Evolutionary conservation across 2,113 vertebrate species (phyloP), one percentile per base, ranked within the genome.

Genomic region (Ceratotherium simum): DNA sequence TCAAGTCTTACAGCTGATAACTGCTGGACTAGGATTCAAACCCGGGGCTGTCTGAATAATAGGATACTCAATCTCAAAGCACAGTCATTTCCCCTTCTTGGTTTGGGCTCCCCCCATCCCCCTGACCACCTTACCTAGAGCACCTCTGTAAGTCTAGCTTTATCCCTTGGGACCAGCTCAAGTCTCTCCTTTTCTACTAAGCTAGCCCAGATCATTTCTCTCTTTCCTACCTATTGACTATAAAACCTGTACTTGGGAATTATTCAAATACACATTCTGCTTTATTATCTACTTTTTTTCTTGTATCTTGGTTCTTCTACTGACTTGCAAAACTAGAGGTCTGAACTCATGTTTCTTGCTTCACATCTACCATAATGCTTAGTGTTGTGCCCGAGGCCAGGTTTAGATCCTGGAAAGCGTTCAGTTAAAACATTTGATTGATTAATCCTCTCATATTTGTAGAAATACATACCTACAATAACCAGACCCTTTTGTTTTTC

Each of bases 401-500:
- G 51, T 18, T 90, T 78, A 65, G 25, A 54, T 62, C n/a, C 21
- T 62, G 73, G 6, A n/a, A 42, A n/a, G 42, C 39, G 10, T 31
- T 42, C 78, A 85, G 0, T 85, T 51, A 86, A 73, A 95, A 86
- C 7, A 65, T 17, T 75, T 3, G 31, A 33, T 65, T 91, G 69
- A 76, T 87, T 46, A 84, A 69, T 80, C 11, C 8, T 67, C 70
- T 84, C 58, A 1, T 48, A 21, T 42, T 70, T 92, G 42, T 76
- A 81, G 39, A 60, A 60, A 84, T 62, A 58, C 13, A 29, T 70
- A 67, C 14, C 20, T 21, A 36, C 11, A 75, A 23, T 70, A 70
- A 76, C 18, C 54, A 84, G 64, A 95, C 80, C 90, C 14, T 73
- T 96, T 81, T 46, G 5, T 90, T 76, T 90, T 90, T 29, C 67